Evolutionary conservation across 2,888 invertebrate species (phyloP).

Genomic region (Eurois occulta): DNA sequence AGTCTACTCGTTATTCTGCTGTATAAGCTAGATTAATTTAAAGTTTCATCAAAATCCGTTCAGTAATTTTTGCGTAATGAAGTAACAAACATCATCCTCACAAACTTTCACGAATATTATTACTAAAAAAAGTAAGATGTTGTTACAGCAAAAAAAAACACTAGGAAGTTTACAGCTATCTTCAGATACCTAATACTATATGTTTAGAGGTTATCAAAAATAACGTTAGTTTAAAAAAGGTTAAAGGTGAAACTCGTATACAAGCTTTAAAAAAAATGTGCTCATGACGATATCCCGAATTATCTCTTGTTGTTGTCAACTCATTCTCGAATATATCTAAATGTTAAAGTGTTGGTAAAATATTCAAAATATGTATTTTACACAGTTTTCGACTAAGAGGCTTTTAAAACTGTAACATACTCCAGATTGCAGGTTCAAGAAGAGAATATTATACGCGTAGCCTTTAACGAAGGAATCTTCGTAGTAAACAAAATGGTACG

Average conservation of each 20-base stretch:
- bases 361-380: slow-evolving; percentile 2
- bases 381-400: slow-evolving; percentile 6
- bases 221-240: not conserved
- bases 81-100: not conserved
- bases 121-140: not conserved
- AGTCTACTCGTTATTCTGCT: not conserved
- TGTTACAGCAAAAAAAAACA: not conserved
- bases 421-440: not conserved
- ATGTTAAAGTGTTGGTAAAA: slow-evolving; percentile 22
- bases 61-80: not conserved
- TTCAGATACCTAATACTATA: not conserved
- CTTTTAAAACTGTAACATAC: not conserved
- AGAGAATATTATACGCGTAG: not conserved
- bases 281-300: not conserved
- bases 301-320: slow-evolving; percentile 32
- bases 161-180: not conserved
- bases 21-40: not conserved
- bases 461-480: not conserved
- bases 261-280: not conserved
- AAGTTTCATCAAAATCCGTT: not conserved
- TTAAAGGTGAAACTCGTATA: not conserved
- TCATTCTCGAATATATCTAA: not conserved
- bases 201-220: not conserved
- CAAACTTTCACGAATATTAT: not conserved
- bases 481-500: not conserved